A percentile compares a stretch with the other conserved stretches of the same genome.
phyloP scores from a whole-genome alignment of 2,888 invertebrate genomes.

The Sphaerophoria rueppellii region DNA sequence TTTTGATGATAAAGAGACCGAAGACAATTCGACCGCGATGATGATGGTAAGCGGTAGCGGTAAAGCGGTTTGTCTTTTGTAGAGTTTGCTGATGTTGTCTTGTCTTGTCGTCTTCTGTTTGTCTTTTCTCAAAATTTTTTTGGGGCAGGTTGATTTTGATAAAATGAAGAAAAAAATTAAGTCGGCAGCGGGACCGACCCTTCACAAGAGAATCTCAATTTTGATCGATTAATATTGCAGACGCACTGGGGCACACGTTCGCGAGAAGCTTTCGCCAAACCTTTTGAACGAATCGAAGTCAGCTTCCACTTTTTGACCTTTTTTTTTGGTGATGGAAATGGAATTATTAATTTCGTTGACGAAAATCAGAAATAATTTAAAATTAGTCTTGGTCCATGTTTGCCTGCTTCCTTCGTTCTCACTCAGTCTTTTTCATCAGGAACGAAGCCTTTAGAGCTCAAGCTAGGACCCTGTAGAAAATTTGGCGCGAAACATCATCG shows the following conservation, averaged over 20 bases:
- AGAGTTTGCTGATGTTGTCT: slow-evolving; percentile 32
- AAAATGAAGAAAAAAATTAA: slow-evolving; percentile 49
- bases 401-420: not conserved
- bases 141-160: slow-evolving; percentile 19
- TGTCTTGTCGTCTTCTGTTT: slow-evolving; percentile 34
- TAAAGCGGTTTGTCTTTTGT: slow-evolving; percentile 22
- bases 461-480: not conserved
- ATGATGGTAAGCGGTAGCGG: not conserved
- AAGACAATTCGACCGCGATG: slow-evolving; percentile 20
- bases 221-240: slow-evolving; percentile 72
- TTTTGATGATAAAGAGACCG: not conserved
- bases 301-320: slow-evolving; percentile 24
- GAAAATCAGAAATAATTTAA: slow-evolving; percentile 66
- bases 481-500: slow-evolving; percentile 19
- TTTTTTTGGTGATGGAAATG: slow-evolving; percentile 32
- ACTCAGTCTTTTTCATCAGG: too few species aligned
- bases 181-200: slow-evolving; percentile 68
- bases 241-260: slow-evolving; percentile 69
- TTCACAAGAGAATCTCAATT: slow-evolving; percentile 75
- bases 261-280: slow-evolving; percentile 51
- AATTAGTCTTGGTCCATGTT: slow-evolving; percentile 51
- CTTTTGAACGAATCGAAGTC: slow-evolving; percentile 33
- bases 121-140: slow-evolving; percentile 29
- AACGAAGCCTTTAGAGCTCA: too few species aligned
- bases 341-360: slow-evolving; percentile 72